Conservation (phyloP, 2,888 invertebrate genomes). For the Ichneumoninae sp. region DNA sequence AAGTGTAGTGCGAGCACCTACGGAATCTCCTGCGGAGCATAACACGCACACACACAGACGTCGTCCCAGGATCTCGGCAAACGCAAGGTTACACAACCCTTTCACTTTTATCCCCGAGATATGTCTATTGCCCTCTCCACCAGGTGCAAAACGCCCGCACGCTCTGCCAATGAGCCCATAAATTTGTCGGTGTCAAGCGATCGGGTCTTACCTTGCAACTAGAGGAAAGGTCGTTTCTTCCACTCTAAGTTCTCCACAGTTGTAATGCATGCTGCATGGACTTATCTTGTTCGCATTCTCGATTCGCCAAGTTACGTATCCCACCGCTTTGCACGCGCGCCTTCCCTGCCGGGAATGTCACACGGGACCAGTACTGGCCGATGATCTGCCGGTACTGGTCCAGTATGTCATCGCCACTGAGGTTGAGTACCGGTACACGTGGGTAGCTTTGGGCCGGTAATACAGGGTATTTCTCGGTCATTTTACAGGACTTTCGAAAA, state of each 20-base stretch:
- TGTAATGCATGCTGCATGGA: slow-evolving; percentile 26
- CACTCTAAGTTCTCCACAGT: slow-evolving; percentile 50
- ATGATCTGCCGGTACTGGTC: neutral
- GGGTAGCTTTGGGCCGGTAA: neutral
- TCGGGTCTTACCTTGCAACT: slow-evolving; percentile 77
- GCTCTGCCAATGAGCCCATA: slow-evolving; percentile 75
- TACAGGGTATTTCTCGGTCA: too few species aligned
- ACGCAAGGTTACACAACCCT: slow-evolving; percentile 82
- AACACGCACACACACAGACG: slow-evolving; percentile 44
- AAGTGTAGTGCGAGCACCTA: slow-evolving; percentile 42
- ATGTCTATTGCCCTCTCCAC: slow-evolving; percentile 67
- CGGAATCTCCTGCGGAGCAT: slow-evolving; percentile 63
- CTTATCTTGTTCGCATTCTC: slow-evolving; percentile 45
- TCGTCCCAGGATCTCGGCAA: slow-evolving; percentile 61
- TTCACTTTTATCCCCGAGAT: slow-evolving; percentile 81
- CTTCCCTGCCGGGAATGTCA: neutral
- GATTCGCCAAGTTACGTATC: slow-evolving; percentile 8
- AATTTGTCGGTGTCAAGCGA: slow-evolving; percentile 75
- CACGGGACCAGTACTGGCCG: neutral
- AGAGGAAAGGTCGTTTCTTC: slow-evolving; percentile 79
- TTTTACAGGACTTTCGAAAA: too few species aligned
- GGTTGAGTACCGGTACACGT: neutral
- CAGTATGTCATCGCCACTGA: neutral
- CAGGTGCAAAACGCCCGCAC: slow-evolving; percentile 61
- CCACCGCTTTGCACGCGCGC: neutral